These are phyloP conservation scores for Hofmannophila pseudospretella DNA, from an alignment of 2,888 invertebrate species.

Conservation along the genomic window DNA sequence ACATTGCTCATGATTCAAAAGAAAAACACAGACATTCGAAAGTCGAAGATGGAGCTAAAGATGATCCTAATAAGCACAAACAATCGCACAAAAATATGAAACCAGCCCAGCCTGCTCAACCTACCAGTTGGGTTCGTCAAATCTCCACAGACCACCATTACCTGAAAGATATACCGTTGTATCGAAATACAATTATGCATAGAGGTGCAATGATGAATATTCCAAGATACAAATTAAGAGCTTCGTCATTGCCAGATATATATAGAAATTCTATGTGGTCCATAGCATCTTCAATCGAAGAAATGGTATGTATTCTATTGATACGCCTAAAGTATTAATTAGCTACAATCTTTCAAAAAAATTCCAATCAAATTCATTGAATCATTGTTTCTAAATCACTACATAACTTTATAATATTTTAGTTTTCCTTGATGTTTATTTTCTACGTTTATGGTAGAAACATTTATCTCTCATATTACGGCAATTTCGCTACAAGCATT, in stretches of 20 bases:
- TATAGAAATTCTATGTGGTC: constrained; percentile 90
- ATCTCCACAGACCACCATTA: constrained; percentile 81
- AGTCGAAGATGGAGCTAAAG: background rate
- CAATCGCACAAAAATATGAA: constrained; percentile 15
- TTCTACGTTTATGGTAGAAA: too few relatives aligned
- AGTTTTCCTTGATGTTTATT: too few relatives aligned
- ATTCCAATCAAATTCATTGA: too few relatives aligned
- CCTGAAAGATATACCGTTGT: constrained; percentile 82
- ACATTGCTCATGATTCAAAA: constrained; percentile 12
- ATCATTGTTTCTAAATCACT: too few relatives aligned
- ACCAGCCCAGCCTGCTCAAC: constrained; percentile 22
- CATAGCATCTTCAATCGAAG: constrained; percentile 79
- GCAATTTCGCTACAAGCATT: too few relatives aligned
- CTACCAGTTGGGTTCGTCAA: constrained; percentile 57
- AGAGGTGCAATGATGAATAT: constrained; percentile 90
- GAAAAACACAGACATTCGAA: constrained; percentile 10
- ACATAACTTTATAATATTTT: too few relatives aligned
- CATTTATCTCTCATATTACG: too few relatives aligned
- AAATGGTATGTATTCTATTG: constrained; percentile 85
- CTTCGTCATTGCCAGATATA: constrained; percentile 94
- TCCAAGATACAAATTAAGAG: constrained; percentile 86
- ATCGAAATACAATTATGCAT: constrained; percentile 89
- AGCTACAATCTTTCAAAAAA: too few relatives aligned
- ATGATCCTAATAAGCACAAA: constrained; percentile 19
- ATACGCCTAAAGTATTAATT: too few relatives aligned